Base-by-base conservation (phyloP, 2,113 vertebrate species). In the Rhineura floridana region DNA sequence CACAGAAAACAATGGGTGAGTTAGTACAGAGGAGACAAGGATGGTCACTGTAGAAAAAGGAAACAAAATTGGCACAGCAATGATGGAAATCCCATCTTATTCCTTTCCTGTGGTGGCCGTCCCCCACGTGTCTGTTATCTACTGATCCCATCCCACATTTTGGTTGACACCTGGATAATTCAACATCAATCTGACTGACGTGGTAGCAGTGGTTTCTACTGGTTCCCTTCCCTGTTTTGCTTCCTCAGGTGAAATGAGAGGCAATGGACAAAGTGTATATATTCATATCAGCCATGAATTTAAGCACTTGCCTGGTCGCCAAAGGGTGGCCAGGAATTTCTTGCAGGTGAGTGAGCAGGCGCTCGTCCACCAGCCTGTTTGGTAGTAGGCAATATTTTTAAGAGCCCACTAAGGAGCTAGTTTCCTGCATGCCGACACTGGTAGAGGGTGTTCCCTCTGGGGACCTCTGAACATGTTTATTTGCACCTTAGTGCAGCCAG, bases 1-100 rank as follows among this genome's bases (percentile, higher is more conserved):
- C 3, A 13, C 17, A 67, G 87, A 77, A 23, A 88, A 52, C 72
- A 76, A 76, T 11, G 70, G 59, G 87, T 88, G 46, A 75, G 86
- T 80, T 80, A 8, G 11, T 65, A 30, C 7, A 3, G 6, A 21
- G 67, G 33, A 42, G 11, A 33, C 21, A 70, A 52, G 36, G 1
- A 21, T 30, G 28, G 77, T 1, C 10, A 19, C 25, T 44, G 3
- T 33, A 55, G 15, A 23, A 44, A 6, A 44, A 2, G 39, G 12
- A n/a, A 72, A 15, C 10, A 36, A 19, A 62, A 42, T 55, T 13
- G 50, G 36, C 10, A 19, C n/a, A 23, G 15, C 15, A 42, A 1
- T 80, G 33, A 33, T 13, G 25, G 15, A 12, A 42, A 55, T 50
- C 33, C 2, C 46, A 39, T 25, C n/a, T 42, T 28, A 33, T 33